Evolutionary conservation across 2,888 invertebrate species (phyloP), one percentile per base, ranked within the genome.

Genomic region (Rotaria magnacalcarata): DNA sequence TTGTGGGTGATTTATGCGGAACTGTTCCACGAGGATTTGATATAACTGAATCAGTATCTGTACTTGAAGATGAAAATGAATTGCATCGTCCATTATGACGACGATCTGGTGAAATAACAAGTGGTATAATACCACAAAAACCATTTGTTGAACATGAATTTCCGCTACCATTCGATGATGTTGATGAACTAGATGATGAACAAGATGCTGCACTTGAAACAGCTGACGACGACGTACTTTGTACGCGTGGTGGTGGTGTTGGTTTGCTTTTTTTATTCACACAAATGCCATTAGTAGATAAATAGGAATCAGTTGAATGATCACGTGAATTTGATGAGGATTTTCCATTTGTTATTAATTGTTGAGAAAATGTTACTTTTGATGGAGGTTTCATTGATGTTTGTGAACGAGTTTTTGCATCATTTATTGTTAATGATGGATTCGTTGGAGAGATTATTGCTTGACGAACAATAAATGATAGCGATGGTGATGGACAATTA

Each of bases 401-500:
- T 47, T 80, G 80, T n/a, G n/a, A 24, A 47, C 80, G 80, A 11
- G 21, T 80, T n/a, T 47, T 80, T 11, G 24, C 8, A 8, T 47
- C 47, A 80, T 43, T 80, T 24, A 43, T 80, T 8, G 10, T 14
- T 8, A 27, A 0, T 43, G 47, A 4, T 6, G 47, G 3, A n/a
- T 80, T 43, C 34, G 80, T 80, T 21, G 80, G 80, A n/a, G 80
- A 47, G 6, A 80, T 80, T 11, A 80, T 2, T 80, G 80, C 80
- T 47, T 80, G 80, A 47, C 80, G 80, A n/a, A 80, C 80, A 43
- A 80, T 80, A 47, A 24, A 80, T 10, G 80, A 80, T 47, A 80
- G 80, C 24, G 80, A 80, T 80, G 80, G 80, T n/a, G 80, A 80
- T 80, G 80, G 80, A 80, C 80, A 80, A 80, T 80, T 80, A n/a